Evolutionary conservation across 1,140 invertebrate genomes (phyloP).

Genomic region (Drosophila prosaltans): DNA sequence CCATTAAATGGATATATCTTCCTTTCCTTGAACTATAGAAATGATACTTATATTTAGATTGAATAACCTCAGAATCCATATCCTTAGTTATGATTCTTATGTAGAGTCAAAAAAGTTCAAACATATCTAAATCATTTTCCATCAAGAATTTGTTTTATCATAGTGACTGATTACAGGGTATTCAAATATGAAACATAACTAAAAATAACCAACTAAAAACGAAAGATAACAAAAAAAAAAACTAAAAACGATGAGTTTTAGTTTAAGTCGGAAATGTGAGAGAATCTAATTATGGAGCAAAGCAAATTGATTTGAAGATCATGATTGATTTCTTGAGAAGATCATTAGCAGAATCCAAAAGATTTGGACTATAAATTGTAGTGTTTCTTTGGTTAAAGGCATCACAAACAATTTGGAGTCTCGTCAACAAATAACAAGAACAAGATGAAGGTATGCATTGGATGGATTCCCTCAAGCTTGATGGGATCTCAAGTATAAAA

Average conservation of each 20-base stretch:
- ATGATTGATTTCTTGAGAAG: conserved; percentile 17
- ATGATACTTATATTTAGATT: no score
- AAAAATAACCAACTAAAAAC: conserved; percentile 35
- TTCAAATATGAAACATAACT: conserved; percentile 14
- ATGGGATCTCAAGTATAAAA: not conserved
- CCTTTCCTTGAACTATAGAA: no score
- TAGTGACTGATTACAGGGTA: not conserved
- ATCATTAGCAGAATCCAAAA: conserved; percentile 59
- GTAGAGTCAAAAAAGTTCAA: no score
- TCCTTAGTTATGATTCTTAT: no score
- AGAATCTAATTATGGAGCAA: conserved; percentile 59
- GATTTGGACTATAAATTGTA: conserved; percentile 65
- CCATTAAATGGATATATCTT: no score
- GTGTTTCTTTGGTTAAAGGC: conserved; percentile 36
- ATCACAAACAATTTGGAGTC: conserved; percentile 57
- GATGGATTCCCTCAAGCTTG: not conserved
- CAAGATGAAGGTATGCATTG: conserved; percentile 58
- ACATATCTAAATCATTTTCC: no score
- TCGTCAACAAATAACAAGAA: conserved; percentile 20
- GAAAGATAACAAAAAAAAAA: not conserved
- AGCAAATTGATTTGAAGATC: conserved; percentile 43
- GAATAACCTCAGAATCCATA: no score
- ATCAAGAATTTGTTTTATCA: not conserved
- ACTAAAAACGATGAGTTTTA: conserved; percentile 43
- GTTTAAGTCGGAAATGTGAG: conserved; percentile 37